A percentile compares a stretch with the other conserved stretches of the same genome.
phyloP scores from a whole-genome alignment of 2,113 vertebrate species.

The Psittacula cyanocephala region DNA sequence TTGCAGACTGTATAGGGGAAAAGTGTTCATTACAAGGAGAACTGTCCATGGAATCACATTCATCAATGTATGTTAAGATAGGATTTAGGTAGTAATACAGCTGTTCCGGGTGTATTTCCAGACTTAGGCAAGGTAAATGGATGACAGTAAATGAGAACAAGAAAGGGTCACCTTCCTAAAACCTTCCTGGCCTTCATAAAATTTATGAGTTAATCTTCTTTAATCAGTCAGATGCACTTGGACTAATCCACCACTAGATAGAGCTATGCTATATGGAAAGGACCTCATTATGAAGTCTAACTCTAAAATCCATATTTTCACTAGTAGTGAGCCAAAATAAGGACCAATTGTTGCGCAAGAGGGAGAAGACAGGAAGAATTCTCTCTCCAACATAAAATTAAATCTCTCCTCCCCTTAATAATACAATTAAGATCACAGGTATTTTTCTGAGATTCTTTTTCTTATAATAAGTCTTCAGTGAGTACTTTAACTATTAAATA shows the following conservation, averaged over 20 bases:
- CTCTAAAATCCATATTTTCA: neutral
- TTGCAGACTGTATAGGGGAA: neutral
- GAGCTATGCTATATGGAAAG: constrained; percentile 28
- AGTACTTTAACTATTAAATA: constrained; percentile 14
- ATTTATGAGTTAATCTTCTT: neutral
- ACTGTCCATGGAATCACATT: neutral
- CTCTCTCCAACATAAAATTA: neutral
- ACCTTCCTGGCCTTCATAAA: neutral
- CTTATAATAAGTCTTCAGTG: neutral
- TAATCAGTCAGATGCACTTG: neutral
- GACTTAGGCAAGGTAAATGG: neutral
- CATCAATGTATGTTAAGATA: neutral
- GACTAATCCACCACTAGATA: constrained; percentile 37
- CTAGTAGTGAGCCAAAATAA: neutral
- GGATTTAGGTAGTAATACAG: neutral
- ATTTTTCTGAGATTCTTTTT: neutral
- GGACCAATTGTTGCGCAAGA: neutral
- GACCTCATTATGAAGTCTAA: neutral
- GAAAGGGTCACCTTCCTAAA: neutral
- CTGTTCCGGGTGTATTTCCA: neutral
- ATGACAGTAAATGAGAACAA: neutral
- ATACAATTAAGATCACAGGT: neutral
- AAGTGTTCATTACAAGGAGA: neutral
- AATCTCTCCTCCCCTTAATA: neutral
- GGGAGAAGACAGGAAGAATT: neutral